Evolutionary conservation across 2,888 invertebrate species (phyloP), one percentile per base, ranked within the genome.

Genomic region (Noctuana brunneofusca): DNA sequence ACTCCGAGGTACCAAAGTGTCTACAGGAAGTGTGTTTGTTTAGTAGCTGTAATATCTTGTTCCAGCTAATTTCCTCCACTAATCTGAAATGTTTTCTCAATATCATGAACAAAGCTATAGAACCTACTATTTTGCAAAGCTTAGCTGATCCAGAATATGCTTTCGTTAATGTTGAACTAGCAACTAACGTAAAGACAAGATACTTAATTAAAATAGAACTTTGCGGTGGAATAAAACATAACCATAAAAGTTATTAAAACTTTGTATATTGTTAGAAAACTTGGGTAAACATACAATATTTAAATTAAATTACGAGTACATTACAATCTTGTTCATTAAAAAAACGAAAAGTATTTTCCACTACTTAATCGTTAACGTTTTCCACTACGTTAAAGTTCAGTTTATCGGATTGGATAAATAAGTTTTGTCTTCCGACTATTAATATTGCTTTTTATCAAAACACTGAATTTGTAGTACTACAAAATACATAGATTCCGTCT

Each of bases 1-100:
- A 83, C 80, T 76, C 76, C 14, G 74, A 70, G n/a, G n/a, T n/a
- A n/a, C 75, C 71, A 68, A 76, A 76, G 75, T 75, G 73, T 74
- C 74, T 74, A 71, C 72, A 73, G 54, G 5, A 24, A 67, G 66
- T 69, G 52, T 76, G 76, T 80, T 80, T 75, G 73, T 73, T 75
- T 71, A 78, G 75, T 76, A 72, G 69, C 72, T 71, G 68, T 70
- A 69, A 68, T 71, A 69, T 75, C 74, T 72, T 71, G 72, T 74
- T 74, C 66, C 64, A 67, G 67, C 69, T 75, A 74, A 77, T 75
- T 75, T 66, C 66, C 68, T 70, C 65, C 63, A 72, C 57, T 63
- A 35, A 60, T 57, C 46, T 24, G 50, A 58, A 41, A 63, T 63
- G 54, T 50, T 62, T 64, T 57, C 53, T 32, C 53, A 59, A 58